These are phyloP conservation scores for Parus major DNA, from an alignment of 2,113 vertebrate genomes.

Conservation along the genomic window DNA sequence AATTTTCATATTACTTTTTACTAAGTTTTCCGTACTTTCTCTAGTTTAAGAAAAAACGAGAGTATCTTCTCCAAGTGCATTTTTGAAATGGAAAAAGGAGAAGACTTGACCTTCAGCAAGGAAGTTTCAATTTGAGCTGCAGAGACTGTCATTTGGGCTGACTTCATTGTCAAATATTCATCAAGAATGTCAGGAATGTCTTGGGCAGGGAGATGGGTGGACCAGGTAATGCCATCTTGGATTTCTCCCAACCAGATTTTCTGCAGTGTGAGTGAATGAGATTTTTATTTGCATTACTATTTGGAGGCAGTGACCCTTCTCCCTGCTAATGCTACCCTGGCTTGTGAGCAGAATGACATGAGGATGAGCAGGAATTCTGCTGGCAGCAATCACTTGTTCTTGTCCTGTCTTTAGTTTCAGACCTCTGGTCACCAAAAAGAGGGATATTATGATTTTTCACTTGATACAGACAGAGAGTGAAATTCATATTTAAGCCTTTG, in stretches of 20 bases:
- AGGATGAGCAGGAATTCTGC: not conserved
- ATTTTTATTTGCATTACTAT: not conserved
- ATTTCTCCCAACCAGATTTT: not conserved
- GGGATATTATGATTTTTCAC: not conserved
- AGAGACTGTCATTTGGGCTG: not conserved
- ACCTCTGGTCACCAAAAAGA: not conserved
- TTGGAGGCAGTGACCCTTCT: not conserved
- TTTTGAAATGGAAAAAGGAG: not conserved
- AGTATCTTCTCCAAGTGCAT: not conserved
- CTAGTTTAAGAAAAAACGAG: not conserved
- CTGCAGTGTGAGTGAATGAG: not conserved
- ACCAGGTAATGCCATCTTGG: not conserved
- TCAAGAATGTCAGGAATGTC: not conserved
- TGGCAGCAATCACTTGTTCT: not conserved
- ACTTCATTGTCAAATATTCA: not conserved
- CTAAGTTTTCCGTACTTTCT: accelerated
- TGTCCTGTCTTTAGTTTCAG: not conserved
- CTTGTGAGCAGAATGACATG: not conserved
- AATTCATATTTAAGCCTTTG: not conserved
- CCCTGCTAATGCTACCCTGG: not conserved
- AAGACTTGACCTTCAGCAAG: not conserved
- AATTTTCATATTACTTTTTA: not conserved
- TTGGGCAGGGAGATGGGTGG: not conserved
- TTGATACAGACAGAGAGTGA: not conserved
- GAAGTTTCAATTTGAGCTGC: not conserved